Evolutionary conservation across 2,797 vertebrate species (phyloP).

Genomic region (Ctenochaetus hawaiiensis): DNA sequence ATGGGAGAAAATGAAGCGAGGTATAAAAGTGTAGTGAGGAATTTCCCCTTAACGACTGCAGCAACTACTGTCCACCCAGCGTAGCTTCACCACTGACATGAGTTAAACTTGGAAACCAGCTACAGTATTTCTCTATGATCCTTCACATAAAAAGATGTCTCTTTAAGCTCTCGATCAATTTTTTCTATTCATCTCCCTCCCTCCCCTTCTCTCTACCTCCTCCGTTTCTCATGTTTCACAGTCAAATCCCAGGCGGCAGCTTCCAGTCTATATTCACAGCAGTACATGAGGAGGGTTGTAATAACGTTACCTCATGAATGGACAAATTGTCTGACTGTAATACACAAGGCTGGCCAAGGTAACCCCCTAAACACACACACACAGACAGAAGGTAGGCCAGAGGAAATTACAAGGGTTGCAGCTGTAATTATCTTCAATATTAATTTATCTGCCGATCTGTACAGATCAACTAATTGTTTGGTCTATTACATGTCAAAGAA

Average conservation of each 20-base stretch:
- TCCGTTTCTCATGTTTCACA: constrained; percentile 69
- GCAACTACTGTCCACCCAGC: constrained; percentile 14
- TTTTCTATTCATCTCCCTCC: constrained; percentile 69
- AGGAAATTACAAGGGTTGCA: background rate
- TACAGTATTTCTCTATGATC: constrained; percentile 38
- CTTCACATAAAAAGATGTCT: constrained; percentile 56
- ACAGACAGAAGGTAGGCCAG: background rate
- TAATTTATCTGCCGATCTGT: no score
- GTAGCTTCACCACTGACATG: constrained; percentile 23
- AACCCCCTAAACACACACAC: constrained; percentile 25
- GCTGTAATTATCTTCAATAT: background rate
- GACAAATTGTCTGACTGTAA: constrained; percentile 71
- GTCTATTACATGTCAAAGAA: no score
- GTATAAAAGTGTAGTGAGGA: constrained; percentile 34
- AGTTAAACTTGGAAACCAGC: constrained; percentile 53
- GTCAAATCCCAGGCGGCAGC: constrained; percentile 65
- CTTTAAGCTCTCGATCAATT: constrained; percentile 65
- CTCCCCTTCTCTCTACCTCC: constrained; percentile 8
- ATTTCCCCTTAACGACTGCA: constrained; percentile 20
- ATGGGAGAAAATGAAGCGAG: constrained; percentile 7
- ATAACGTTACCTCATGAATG: constrained; percentile 75
- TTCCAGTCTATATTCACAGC: constrained; percentile 63
- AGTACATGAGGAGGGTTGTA: constrained; percentile 56
- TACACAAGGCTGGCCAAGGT: constrained; percentile 44
- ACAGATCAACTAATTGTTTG: no score